phyloP scores from a whole-genome alignment of 2,888 invertebrate species.

The Panorpa germanica region DNA sequence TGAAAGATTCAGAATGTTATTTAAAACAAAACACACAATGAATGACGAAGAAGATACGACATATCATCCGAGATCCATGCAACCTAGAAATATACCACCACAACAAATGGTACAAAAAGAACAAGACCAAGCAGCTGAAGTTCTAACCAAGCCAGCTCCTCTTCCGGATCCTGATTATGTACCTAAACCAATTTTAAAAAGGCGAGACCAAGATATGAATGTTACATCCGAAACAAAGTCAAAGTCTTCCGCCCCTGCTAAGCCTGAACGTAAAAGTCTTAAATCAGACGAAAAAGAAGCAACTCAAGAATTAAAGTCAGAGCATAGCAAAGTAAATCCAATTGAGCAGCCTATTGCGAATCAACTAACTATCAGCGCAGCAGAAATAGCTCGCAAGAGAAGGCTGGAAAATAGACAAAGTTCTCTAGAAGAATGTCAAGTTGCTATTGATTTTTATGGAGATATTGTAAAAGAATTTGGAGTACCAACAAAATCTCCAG shows the following conservation, averaged over 20 bases:
- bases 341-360: conserved; percentile 15
- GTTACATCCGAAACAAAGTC: conserved; percentile 12
- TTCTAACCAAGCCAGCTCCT: conserved; percentile 38
- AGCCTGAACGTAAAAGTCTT: conserved; percentile 12
- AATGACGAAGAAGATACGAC: conserved; percentile 38
- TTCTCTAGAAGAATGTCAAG: conserved; percentile 40
- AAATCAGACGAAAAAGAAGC: conserved; percentile 24
- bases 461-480: conserved; percentile 59
- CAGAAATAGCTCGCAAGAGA: conserved; percentile 18
- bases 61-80: conserved; percentile 44
- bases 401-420: conserved; percentile 15
- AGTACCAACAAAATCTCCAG: conserved; percentile 26
- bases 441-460: conserved; percentile 61
- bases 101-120: conserved; percentile 21
- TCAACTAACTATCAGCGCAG: conserved; percentile 14
- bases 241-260: conserved; percentile 12
- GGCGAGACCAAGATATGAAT: conserved; percentile 25
- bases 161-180: conserved; percentile 48
- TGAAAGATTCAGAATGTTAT: conserved; percentile 23
- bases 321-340: conserved; percentile 13
- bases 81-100: conserved; percentile 20
- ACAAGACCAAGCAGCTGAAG: conserved; percentile 34
- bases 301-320: conserved; percentile 2
- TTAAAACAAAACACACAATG: conserved; percentile 20
- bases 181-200: conserved; percentile 65